These are phyloP conservation scores for Muntiacus muntjak DNA, from an alignment of 2,113 vertebrate species.

Conservation along the genomic window DNA sequence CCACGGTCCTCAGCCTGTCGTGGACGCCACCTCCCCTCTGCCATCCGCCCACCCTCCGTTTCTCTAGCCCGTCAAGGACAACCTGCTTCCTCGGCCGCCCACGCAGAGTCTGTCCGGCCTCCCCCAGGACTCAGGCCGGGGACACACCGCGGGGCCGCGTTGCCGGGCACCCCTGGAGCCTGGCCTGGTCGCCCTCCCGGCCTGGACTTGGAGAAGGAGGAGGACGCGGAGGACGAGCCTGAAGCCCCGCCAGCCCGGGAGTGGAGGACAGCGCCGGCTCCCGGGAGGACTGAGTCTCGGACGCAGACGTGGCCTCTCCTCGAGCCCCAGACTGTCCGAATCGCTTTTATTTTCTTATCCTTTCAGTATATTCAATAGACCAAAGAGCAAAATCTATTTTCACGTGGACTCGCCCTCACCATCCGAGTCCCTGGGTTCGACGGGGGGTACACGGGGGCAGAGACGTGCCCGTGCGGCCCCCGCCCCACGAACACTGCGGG, in stretches of 20 bases:
- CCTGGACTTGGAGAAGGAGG: background rate
- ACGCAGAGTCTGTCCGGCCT: slow-evolving; percentile 76
- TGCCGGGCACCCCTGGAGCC: slow-evolving; percentile 75
- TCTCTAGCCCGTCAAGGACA: slow-evolving; percentile 84
- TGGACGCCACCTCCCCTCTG: slow-evolving; percentile 78
- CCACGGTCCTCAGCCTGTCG: slow-evolving; percentile 80
- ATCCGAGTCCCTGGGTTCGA: slow-evolving; percentile 73
- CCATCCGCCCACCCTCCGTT: slow-evolving; percentile 82
- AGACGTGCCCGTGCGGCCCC: slow-evolving; percentile 66
- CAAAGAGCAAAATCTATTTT: slow-evolving; percentile 94
- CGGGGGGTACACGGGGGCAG: slow-evolving; percentile 72
- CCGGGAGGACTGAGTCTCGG: slow-evolving; percentile 71
- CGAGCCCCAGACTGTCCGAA: slow-evolving; percentile 89
- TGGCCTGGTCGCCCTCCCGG: slow-evolving; percentile 65
- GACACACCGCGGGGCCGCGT: background rate
- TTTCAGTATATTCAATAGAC: slow-evolving; percentile 94
- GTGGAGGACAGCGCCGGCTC: slow-evolving; percentile 72
- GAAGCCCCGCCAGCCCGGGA: slow-evolving; percentile 77
- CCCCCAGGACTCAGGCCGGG: slow-evolving; percentile 72
- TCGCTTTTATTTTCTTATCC: slow-evolving; percentile 91
- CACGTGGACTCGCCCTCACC: slow-evolving; percentile 80
- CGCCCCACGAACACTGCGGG: slow-evolving; percentile 64
- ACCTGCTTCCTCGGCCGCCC: slow-evolving; percentile 77
- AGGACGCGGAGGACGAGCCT: slow-evolving; percentile 42
- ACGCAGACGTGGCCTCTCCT: slow-evolving; percentile 80